These are phyloP conservation scores for Ptyas mucosa DNA, from an alignment of 2,113 vertebrate species.

Conservation along the genomic window DNA sequence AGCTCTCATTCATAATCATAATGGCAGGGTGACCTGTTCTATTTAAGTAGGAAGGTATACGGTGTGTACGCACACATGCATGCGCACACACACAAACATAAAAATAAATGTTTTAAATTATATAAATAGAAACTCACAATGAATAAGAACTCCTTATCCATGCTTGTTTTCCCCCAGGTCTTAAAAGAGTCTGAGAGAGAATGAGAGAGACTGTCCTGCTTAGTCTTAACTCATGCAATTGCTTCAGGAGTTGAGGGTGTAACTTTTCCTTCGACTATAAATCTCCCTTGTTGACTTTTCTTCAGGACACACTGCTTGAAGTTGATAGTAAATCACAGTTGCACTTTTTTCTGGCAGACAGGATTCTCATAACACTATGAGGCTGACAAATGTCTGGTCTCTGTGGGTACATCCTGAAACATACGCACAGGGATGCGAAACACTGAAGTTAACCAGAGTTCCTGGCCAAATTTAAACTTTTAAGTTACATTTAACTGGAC, in stretches of 20 bases:
- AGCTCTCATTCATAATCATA: neutral
- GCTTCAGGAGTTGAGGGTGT: neutral
- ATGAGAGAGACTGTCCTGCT: neutral
- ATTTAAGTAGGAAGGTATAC: neutral
- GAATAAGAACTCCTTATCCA: neutral
- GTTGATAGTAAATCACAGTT: neutral
- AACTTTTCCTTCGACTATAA: neutral
- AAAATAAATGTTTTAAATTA: neutral
- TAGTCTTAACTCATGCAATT: neutral
- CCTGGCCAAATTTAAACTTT: neutral
- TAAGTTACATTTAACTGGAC: neutral
- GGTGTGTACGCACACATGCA: neutral
- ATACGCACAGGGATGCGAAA: neutral
- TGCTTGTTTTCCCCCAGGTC: neutral
- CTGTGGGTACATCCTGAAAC: neutral
- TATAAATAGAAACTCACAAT: neutral
- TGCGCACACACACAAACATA: neutral
- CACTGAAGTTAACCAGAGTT: neutral
- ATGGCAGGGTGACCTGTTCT: neutral
- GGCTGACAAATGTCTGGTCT: neutral
- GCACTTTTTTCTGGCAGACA: neutral
- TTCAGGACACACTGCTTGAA: neutral
- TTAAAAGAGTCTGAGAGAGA: neutral
- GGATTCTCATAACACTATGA: neutral
- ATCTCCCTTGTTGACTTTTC: neutral